phyloP scores from a whole-genome alignment of 2,113 vertebrate species.

The Vidua chalybeata region DNA sequence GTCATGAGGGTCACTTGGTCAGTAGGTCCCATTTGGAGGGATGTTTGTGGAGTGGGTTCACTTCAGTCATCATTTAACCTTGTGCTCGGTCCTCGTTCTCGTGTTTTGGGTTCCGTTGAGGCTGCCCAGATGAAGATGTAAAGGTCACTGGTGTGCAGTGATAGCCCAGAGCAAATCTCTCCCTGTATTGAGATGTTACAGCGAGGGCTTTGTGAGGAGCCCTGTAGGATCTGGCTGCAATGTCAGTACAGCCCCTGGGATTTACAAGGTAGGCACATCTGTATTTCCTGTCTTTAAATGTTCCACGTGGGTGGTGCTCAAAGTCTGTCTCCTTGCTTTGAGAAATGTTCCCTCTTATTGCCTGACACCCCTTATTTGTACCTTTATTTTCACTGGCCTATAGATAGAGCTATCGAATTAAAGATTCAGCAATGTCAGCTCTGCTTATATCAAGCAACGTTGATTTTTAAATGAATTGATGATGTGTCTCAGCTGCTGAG shows the following conservation, averaged over 20 bases:
- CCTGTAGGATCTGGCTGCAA: background rate
- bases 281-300: background rate
- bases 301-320: background rate
- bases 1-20: background rate
- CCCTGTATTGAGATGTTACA: background rate
- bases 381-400: background rate
- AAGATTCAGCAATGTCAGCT: background rate
- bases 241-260: background rate
- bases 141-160: background rate
- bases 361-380: background rate
- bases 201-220: background rate
- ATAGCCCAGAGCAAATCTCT: background rate
- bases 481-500: background rate
- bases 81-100: rapidly evolving
- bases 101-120: background rate
- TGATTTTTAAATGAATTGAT: background rate
- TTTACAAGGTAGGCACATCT: background rate
- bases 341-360: background rate
- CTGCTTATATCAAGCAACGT: background rate
- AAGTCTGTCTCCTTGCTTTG: background rate
- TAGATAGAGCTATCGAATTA: background rate
- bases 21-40: background rate
- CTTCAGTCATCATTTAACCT: background rate
- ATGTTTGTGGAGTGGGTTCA: background rate
- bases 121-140: background rate